Evolutionary conservation across 1,140 invertebrate species (phyloP), one percentile per base, ranked within the genome.

Genomic region (Apis cerana): DNA sequence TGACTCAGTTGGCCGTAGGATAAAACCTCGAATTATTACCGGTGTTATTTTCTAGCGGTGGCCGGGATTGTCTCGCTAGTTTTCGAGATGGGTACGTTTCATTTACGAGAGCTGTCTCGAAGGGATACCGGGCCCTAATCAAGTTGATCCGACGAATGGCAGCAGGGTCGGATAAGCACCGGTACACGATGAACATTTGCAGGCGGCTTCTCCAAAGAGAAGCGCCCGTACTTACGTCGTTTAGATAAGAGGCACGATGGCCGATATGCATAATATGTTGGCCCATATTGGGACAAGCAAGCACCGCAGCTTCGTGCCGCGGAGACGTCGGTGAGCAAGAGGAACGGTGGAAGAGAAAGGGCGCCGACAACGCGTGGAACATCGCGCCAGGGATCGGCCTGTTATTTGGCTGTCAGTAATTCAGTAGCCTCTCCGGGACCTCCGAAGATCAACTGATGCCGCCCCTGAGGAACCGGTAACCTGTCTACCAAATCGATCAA

Each of bases 391-490:
- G 82, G 86, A 90, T 89, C 85, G 85, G 83, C 83, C 90, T 92
- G 90, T 92, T 92, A 91, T 92, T 92, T 92, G 91, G 90, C 89
- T 91, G 90, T 91, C 91, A 90, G 90, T 90, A 91, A 91, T 92
- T 91, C 91, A 91, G 91, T 91, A 92, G 91, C 85, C 82, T 83
- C 86, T 80, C 27, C 62, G 83, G 85, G 79, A 81, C 84, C 86
- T 88, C 86, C 90, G 86, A 88, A 88, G 82, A 76, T 72, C 77
- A 76, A 84, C 86, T 64, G 82, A 90, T 89, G 83, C 82, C 87
- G 88, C 85, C 87, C 82, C 81, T 81, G 65, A 87, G 88, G 80
- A 89, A 88, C 84, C 88, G 83, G 85, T 89, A 90, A 91, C 70
- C 89, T 86, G 84, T 86, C 84, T 80, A 75, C 61, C 84, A 85